Percentiles rank a stretch among this genome's conserved stretches.
phyloP scores from a whole-genome alignment of 2,888 invertebrate species.

The Dioctria linearis region DNA sequence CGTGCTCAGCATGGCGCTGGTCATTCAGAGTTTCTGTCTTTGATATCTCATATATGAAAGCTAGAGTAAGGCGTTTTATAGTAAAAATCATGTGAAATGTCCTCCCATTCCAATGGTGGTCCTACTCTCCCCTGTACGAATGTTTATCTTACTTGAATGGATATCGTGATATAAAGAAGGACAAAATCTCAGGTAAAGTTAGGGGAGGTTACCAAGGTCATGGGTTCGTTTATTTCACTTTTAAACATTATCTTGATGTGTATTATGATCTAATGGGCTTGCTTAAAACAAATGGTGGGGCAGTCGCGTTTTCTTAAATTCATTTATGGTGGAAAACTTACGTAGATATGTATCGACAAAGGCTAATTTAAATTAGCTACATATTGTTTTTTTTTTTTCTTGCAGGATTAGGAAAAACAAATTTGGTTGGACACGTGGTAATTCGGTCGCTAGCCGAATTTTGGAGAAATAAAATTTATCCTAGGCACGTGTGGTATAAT shows the following conservation, averaged over 20 bases:
- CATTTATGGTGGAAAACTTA: no score
- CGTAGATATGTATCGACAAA: no score
- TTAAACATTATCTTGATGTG: constrained; percentile 33
- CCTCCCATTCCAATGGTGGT: not conserved
- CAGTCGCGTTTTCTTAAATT: no score
- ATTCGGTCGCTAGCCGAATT: no score
- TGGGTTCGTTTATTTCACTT: constrained; percentile 37
- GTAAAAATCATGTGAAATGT: constrained; percentile 19
- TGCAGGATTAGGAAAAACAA: no score
- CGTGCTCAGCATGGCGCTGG: not conserved
- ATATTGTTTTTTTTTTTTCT: no score
- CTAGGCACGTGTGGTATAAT: no score
- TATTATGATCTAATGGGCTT: not conserved
- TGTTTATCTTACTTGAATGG: constrained; percentile 46
- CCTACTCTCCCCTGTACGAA: not conserved
- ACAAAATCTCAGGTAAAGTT: not conserved
- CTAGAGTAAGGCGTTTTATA: not conserved
- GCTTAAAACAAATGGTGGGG: not conserved
- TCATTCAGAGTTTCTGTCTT: constrained; percentile 37
- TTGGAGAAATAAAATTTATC: no score
- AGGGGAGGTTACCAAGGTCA: constrained; percentile 34
- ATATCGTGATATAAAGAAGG: constrained; percentile 2
- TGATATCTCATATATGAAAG: not conserved
- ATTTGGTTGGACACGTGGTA: no score
- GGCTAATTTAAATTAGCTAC: no score